Percentiles rank a stretch among this genome's conserved stretches.
phyloP scores from a whole-genome alignment of 2,888 invertebrate genomes.

The Endomychus coccineus region DNA sequence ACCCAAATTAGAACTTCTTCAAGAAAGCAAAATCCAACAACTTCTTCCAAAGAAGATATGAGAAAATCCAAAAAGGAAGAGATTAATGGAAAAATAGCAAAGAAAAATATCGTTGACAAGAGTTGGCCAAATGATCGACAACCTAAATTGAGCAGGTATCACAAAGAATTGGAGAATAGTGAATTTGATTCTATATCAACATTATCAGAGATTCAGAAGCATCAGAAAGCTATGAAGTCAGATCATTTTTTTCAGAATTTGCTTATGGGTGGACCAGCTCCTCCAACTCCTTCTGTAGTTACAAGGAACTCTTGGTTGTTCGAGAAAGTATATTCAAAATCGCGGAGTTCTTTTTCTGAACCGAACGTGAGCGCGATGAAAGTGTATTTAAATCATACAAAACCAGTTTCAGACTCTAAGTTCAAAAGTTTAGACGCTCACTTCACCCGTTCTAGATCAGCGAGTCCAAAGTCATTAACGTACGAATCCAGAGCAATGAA shows the following conservation, averaged over 20 bases:
- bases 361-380: conserved; percentile 53
- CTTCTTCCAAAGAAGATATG: conserved; percentile 20
- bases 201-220: conserved; percentile 49
- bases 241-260: conserved; percentile 66
- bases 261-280: conserved; percentile 50
- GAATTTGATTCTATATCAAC: not conserved
- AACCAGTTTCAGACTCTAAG: conserved; percentile 64
- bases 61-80: conserved; percentile 39
- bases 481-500: conserved; percentile 7
- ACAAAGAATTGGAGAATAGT: not conserved
- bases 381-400: conserved; percentile 59
- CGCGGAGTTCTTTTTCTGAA: conserved; percentile 37
- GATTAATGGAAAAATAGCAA: conserved; percentile 34
- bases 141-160: no score
- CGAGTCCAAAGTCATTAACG: conserved; percentile 49
- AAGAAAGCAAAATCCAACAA: conserved; percentile 9
- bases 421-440: conserved; percentile 64
- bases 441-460: conserved; percentile 47
- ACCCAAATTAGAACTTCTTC: conserved; percentile 5
- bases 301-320: conserved; percentile 54
- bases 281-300: conserved; percentile 38
- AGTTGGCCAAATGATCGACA: not conserved
- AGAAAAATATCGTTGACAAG: conserved; percentile 23
- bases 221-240: conserved; percentile 53
- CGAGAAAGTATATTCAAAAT: conserved; percentile 57